Evolutionary conservation across 2,888 invertebrate species (phyloP), one percentile per base, ranked within the genome.

Genomic region (Archips crataeganus): DNA sequence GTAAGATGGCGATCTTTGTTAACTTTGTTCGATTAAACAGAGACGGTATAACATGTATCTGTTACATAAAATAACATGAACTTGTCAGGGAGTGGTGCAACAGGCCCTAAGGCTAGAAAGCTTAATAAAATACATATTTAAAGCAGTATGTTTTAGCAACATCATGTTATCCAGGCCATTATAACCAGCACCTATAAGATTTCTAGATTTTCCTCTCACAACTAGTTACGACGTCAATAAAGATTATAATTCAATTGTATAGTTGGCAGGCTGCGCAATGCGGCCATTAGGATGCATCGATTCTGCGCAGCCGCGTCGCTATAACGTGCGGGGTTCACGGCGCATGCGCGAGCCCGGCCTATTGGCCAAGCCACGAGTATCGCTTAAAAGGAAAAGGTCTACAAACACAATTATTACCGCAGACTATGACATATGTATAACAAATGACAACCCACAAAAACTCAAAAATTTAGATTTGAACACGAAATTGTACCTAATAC

Each of bases 231-330:
- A 11, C 32, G 23, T 57, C 57, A 32, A 57, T 57, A 63, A 63
- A 70, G 32, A 59, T 59, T 68, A 64, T 34, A 54, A 62, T 68
- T 57, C 63, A 54, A 59, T 63, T 63, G 63, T 68, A 36, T 15
- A 65, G 47, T 57, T 36, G 72, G 62, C 57, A 62, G 66, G 10
- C 23, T 62, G 67, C 57, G 57, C 72, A 72, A 72, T 73, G 68
- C 63, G 63, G n/a, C 73, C 23, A 73, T 73, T 73, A 49, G 59
- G 68, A 73, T 69, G 73, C 73, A 73, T 73, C 73, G 73, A 73
- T 73, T 59, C 61, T 73, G 73, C 73, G 49, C 60, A n/a, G 51
- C 51, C 11, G 32, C 32, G 60, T 59, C 49, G 39, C 32, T 34
- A 57, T 75, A 76, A 54, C 36, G n/a, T 47, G 54, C 54, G 15